phyloP scores from a whole-genome alignment of 2,797 vertebrate species.

The Poecilia velifera region DNA sequence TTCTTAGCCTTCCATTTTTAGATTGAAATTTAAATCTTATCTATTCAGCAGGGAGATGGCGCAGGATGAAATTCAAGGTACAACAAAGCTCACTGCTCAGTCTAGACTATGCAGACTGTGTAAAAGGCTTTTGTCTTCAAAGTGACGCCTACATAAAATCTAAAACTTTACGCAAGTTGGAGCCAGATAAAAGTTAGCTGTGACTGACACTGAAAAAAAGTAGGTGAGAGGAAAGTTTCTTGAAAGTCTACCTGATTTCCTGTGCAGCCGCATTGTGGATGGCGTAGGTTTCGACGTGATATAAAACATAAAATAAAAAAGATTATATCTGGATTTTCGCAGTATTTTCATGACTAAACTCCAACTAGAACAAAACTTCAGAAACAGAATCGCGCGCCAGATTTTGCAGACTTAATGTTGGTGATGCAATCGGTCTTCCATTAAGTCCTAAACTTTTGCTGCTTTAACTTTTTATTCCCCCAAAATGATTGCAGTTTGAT shows the following conservation, averaged over 20 bases:
- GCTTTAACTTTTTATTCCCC: constrained; percentile 9
- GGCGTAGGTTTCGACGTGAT: background rate
- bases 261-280: constrained; percentile 4
- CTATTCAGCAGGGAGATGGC: background rate
- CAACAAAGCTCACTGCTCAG: background rate
- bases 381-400: background rate
- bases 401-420: background rate
- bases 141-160: constrained; percentile 7
- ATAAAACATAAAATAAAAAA: background rate
- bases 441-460: constrained; percentile 8
- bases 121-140: constrained; percentile 3
- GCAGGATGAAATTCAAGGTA: background rate
- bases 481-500: background rate
- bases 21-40: background rate
- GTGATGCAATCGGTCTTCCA: background rate
- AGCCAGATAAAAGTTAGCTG: constrained; percentile 2
- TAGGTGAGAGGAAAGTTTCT: background rate
- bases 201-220: background rate
- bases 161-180: constrained; percentile 1
- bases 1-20: background rate
- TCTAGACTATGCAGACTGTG: background rate
- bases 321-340: background rate
- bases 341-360: background rate
- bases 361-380: background rate
- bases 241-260: constrained; percentile 1